phyloP scores from a whole-genome alignment of 2,888 invertebrate species.

The Sceliomorpha sp. region DNA sequence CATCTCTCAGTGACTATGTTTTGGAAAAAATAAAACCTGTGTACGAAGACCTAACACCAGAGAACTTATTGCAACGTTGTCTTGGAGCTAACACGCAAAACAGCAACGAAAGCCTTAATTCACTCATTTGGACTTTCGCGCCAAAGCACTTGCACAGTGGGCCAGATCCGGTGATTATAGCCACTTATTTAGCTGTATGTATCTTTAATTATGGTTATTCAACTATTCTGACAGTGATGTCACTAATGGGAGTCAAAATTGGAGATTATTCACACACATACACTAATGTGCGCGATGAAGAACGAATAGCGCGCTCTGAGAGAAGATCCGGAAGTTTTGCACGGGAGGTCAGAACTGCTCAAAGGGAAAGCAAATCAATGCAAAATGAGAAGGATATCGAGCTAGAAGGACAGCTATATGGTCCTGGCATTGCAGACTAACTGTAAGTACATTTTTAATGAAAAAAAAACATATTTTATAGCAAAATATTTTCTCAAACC shows the following conservation, averaged over 20 bases:
- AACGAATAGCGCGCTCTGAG: background rate
- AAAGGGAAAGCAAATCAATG: too few relatives aligned
- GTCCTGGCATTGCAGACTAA: too few relatives aligned
- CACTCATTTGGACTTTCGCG: background rate
- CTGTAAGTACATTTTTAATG: too few relatives aligned
- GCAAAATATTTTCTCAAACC: too few relatives aligned
- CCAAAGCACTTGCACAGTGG: background rate
- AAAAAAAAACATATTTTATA: too few relatives aligned
- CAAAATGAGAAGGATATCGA: too few relatives aligned
- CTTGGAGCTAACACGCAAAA: background rate
- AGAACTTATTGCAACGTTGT: conserved; percentile 1
- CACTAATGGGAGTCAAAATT: background rate
- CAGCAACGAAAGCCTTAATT: too few relatives aligned
- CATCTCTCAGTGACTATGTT: too few relatives aligned
- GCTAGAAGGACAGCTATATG: too few relatives aligned
- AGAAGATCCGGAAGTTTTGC: conserved; percentile 1
- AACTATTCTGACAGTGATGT: background rate
- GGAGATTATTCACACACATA: background rate
- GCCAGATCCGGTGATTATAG: background rate
- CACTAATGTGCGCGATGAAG: background rate
- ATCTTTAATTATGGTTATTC: too few relatives aligned
- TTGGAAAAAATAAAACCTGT: too few relatives aligned
- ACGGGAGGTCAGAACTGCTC: conserved; percentile 1
- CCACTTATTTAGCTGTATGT: too few relatives aligned
- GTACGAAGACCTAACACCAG: background rate